Evolutionary conservation across 2,113 vertebrate genomes (phyloP).

Genomic region (Oryzias woworae): DNA sequence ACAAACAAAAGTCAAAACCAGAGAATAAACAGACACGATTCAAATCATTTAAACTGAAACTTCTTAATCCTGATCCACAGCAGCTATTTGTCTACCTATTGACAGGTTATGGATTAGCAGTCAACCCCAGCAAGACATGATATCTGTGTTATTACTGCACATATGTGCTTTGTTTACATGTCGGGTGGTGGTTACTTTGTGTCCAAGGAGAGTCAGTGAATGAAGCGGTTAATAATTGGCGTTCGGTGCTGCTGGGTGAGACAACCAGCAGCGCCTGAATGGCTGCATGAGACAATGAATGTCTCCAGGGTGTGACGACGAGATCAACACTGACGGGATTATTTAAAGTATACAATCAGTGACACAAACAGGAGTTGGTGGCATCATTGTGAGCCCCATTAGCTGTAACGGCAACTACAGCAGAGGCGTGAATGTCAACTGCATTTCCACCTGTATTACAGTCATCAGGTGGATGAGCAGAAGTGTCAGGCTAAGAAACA

Average conservation of each 20-base stretch:
- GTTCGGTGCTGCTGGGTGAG: constrained; percentile 4
- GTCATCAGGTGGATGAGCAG: too few species aligned
- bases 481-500: too few species aligned
- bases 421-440: neutral
- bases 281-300: neutral
- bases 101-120: constrained; percentile 39
- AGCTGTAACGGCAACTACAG: neutral
- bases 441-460: neutral
- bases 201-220: constrained; percentile 10
- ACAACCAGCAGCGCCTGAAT: neutral
- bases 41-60: constrained; percentile 8
- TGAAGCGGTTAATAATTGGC: constrained; percentile 45
- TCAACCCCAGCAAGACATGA: constrained; percentile 16
- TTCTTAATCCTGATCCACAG: neutral
- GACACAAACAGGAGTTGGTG: constrained; percentile 5
- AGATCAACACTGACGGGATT: constrained; percentile 6
- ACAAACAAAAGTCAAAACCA: too few species aligned
- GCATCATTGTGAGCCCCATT: neutral
- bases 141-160: neutral
- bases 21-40: neutral
- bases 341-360: constrained; percentile 1
- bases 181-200: constrained; percentile 9
- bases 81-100: constrained; percentile 21
- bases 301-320: neutral
- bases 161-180: constrained; percentile 18